A percentile compares a stretch with the other conserved stretches of the same genome.
Evolutionary conservation across 2,113 vertebrate species (phyloP).

Genomic region (Elachura formosa): DNA sequence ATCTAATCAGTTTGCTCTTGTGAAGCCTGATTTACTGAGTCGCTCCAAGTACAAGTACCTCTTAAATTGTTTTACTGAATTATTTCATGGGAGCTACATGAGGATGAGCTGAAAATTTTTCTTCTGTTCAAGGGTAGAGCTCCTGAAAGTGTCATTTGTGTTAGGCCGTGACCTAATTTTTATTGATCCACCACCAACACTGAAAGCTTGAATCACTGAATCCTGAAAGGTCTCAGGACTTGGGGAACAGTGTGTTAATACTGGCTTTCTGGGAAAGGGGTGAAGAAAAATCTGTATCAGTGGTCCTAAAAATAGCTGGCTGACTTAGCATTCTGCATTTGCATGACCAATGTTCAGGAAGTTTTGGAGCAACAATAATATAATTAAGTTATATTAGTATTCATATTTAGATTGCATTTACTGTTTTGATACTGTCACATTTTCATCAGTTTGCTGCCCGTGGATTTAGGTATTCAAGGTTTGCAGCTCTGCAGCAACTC

Average conservation of each 20-base stretch:
- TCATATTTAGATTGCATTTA: neutral
- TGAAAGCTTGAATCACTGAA: neutral
- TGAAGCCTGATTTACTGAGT: neutral
- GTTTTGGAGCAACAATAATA: neutral
- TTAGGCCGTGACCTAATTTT: neutral
- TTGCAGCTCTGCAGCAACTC: neutral
- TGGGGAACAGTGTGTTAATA: neutral
- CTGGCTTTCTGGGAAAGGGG: rapidly evolving
- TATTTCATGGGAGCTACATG: neutral
- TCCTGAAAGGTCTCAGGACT: neutral
- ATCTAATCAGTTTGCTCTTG: slow-evolving; percentile 37
- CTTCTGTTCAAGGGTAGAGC: neutral
- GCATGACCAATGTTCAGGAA: rapidly evolving
- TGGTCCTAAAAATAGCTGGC: neutral
- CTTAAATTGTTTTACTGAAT: neutral
- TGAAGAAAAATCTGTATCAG: neutral
- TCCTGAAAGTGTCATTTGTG: neutral
- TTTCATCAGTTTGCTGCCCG: neutral
- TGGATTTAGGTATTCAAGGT: neutral
- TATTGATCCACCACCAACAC: neutral
- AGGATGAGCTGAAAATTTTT: neutral
- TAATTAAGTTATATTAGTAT: neutral
- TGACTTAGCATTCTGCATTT: neutral
- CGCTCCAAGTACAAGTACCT: neutral
- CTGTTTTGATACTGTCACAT: neutral